These are phyloP conservation scores for Sarcophaga variegata DNA, from an alignment of 2,888 invertebrate genomes.

Conservation along the genomic window DNA sequence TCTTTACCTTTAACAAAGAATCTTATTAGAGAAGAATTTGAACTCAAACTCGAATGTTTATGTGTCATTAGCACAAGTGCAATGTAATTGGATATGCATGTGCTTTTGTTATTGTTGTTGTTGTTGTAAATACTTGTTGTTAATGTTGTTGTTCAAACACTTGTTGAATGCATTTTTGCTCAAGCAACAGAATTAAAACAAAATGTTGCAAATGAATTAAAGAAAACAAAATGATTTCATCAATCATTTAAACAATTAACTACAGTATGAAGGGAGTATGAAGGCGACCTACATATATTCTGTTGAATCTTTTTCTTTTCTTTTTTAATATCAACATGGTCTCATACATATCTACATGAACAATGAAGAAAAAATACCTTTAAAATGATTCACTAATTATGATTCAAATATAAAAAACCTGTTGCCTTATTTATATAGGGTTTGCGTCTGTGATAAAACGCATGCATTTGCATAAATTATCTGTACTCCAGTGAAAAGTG, in stretches of 20 bases:
- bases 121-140: background rate
- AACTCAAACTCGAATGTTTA: slow-evolving; percentile 50
- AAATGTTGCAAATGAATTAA: background rate
- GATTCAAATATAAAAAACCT: background rate
- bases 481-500: too few relatives aligned
- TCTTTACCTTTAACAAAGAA: background rate
- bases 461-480: too few relatives aligned
- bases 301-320: background rate
- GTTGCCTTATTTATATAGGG: background rate
- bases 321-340: background rate
- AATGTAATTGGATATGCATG: background rate
- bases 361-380: background rate
- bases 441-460: background rate
- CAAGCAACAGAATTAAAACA: background rate
- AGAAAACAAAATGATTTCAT: background rate
- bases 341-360: background rate
- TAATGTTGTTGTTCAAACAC: background rate
- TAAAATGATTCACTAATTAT: background rate
- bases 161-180: background rate
- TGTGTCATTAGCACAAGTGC: slow-evolving; percentile 50
- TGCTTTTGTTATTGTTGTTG: slow-evolving; percentile 15
- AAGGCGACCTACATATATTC: too few relatives aligned
- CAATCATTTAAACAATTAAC: background rate
- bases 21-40: slow-evolving; percentile 33
- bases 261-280: too few relatives aligned